Base-by-base conservation (phyloP, 2,113 vertebrate genomes). In the Ibidorhyncha struthersii region DNA sequence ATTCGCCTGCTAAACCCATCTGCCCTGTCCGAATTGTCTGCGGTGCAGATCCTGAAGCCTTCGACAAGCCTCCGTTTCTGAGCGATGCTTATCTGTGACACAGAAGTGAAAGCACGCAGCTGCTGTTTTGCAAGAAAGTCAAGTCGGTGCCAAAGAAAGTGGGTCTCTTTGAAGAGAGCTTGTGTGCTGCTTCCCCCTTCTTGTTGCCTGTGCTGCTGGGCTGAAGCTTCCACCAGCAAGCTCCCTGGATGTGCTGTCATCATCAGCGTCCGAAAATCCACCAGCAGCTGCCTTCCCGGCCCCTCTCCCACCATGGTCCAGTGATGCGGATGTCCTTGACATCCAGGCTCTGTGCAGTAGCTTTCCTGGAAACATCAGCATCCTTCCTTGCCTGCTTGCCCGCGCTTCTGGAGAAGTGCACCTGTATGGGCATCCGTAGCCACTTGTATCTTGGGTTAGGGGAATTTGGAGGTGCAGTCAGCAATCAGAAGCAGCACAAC, bases 81-180 rank as follows among this genome's bases (percentile, higher is more conserved):
- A 12, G 78, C 0, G 86, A 96, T 92, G 69, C 82, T 90, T 88
- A 95, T 94, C 91, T 80, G 91, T 20, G 82, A 56, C 27, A 25
- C 76, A 32, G 93, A 93, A 91, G 78, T 85, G 94, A 96, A 82
- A 97, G 93, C 78, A 18, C 3, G 8, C 94, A 94, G 84, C 90
- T 95, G 94, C 86, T 88, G 82, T 34, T 95, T 73, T 78, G 91
- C 94, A 78, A 90, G 95, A 45, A 53, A 89, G 55, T 40, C 19
- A 8, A 53, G 67, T 9, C 1, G 0, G 41, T 79, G 71, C 82
- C 72, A 17, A 73, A 93, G 82, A 86, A 83, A 94, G 81, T 55
- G 66, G 69, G 76, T 52, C 40, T 61, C 43, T 82, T 29, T 82
- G 59, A 71, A 86, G 63, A n/a, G 73, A 80, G 14, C 41, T 78